Percentiles rank a stretch among this genome's conserved stretches.
These are phyloP conservation scores for Scomber scombrus DNA, from an alignment of 2,113 vertebrate species.

Conservation along the genomic window DNA sequence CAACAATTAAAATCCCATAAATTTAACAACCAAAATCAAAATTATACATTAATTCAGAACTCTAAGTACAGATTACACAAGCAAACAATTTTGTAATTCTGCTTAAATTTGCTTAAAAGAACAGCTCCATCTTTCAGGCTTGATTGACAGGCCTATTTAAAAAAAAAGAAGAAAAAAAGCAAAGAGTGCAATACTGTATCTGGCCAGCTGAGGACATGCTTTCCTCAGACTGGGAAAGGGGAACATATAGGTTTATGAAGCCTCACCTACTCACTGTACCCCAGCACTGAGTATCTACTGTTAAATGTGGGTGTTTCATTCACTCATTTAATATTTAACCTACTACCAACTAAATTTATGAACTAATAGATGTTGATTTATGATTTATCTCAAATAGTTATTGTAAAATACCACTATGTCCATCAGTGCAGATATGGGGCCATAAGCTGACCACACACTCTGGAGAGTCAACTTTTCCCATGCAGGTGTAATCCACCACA, in stretches of 20 bases:
- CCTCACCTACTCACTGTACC: slow-evolving; percentile 23
- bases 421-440: neutral
- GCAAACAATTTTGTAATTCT: too few species aligned
- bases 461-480: slow-evolving; percentile 62
- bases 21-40: too few species aligned
- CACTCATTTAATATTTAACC: too few species aligned
- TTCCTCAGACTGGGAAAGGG: slow-evolving; percentile 71
- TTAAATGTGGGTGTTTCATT: neutral
- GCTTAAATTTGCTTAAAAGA: neutral
- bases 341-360: neutral
- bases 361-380: neutral
- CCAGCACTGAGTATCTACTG: neutral
- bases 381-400: neutral
- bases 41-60: too few species aligned
- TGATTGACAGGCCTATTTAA: slow-evolving; percentile 22
- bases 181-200: slow-evolving; percentile 70
- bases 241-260: slow-evolving; percentile 15
- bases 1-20: too few species aligned
- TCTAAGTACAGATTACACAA: too few species aligned
- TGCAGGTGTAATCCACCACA: slow-evolving; percentile 58
- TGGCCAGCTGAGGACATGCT: slow-evolving; percentile 83
- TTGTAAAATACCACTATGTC: neutral
- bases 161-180: too few species aligned
- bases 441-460: slow-evolving; percentile 27
- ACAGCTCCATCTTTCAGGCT: neutral